phyloP scores from a whole-genome alignment of 2,888 invertebrate genomes.

The Diaperis boleti region DNA sequence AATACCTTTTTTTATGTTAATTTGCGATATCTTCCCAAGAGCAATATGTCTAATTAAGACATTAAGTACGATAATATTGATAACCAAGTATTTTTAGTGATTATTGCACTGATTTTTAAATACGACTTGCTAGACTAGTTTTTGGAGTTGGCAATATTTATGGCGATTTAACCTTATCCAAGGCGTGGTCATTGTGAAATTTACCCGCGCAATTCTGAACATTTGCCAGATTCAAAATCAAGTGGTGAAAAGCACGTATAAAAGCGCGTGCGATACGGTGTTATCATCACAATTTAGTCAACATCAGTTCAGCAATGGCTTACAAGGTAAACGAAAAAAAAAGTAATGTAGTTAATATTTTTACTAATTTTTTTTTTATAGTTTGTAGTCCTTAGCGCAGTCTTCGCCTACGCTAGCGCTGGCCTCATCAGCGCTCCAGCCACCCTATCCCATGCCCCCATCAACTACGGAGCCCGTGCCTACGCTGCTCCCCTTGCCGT shows the following conservation, averaged over 20 bases:
- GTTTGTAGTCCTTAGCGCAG: constrained; percentile 53
- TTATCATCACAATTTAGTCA: constrained; percentile 29
- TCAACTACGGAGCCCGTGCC: constrained; percentile 41
- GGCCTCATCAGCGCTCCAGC: constrained; percentile 45
- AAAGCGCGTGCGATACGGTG: constrained; percentile 20
- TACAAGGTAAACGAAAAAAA: constrained; percentile 30
- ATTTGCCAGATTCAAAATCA: constrained; percentile 25
- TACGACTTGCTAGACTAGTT: constrained; percentile 42
- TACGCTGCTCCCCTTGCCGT: constrained; percentile 40
- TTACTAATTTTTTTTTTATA: constrained; percentile 36
- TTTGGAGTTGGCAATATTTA: constrained; percentile 34
- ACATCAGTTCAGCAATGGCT: constrained; percentile 34
- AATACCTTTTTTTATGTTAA: too few relatives aligned
- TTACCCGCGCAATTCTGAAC: constrained; percentile 33
- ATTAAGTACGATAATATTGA: background rate
- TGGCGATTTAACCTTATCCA: constrained; percentile 38
- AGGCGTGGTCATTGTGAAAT: constrained; percentile 43
- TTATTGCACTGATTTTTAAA: constrained; percentile 36
- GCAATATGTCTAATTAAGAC: background rate
- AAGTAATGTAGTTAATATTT: background rate
- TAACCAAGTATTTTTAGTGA: constrained; percentile 19
- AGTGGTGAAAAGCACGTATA: constrained; percentile 34
- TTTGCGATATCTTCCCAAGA: background rate
- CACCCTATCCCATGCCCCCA: constrained; percentile 37
- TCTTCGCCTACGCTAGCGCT: constrained; percentile 52